These are phyloP conservation scores for Deladenus siricidicola DNA, from an alignment of 2,888 invertebrate genomes.

Conservation along the genomic window DNA sequence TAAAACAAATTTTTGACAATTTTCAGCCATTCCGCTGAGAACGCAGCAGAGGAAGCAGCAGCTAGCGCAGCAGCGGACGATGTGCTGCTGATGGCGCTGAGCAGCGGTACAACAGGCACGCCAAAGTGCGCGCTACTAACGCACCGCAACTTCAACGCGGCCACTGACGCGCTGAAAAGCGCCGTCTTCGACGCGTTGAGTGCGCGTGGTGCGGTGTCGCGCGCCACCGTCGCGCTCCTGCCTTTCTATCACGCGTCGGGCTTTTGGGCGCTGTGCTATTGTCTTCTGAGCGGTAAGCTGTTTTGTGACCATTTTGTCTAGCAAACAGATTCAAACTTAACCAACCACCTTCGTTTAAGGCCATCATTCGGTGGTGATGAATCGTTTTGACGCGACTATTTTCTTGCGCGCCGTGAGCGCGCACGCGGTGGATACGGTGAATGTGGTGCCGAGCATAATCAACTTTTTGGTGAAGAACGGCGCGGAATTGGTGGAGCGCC, in stretches of 20 bases:
- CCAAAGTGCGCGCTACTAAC: constrained; percentile 46
- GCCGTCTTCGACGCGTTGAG: constrained; percentile 22
- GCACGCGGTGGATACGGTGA: constrained; percentile 43
- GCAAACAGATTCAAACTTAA: no score
- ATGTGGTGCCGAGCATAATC: constrained; percentile 43
- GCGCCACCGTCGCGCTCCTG: constrained; percentile 39
- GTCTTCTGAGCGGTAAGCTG: constrained; percentile 43
- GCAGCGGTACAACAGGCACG: constrained; percentile 40
- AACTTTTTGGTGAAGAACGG: constrained; percentile 27
- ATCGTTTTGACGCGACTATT: constrained; percentile 35
- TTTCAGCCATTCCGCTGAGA: no score
- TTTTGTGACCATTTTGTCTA: no score
- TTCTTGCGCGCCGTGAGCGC: constrained; percentile 40
- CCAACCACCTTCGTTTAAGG: no score
- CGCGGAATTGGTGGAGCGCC: constrained; percentile 16
- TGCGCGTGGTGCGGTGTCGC: constrained; percentile 12
- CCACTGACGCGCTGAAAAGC: constrained; percentile 36
- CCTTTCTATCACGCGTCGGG: constrained; percentile 48
- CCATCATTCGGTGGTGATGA: constrained; percentile 40
- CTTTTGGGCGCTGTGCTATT: constrained; percentile 46
- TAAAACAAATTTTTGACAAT: no score
- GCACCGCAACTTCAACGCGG: constrained; percentile 43
- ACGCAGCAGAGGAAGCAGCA: no score
- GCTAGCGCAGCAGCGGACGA: no score
- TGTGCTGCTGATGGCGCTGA: constrained; percentile 25